A percentile compares a stretch with the other conserved stretches of the same genome.
Evolutionary conservation across 2,888 invertebrate genomes (phyloP).

Genomic region (Taenaris catops): DNA sequence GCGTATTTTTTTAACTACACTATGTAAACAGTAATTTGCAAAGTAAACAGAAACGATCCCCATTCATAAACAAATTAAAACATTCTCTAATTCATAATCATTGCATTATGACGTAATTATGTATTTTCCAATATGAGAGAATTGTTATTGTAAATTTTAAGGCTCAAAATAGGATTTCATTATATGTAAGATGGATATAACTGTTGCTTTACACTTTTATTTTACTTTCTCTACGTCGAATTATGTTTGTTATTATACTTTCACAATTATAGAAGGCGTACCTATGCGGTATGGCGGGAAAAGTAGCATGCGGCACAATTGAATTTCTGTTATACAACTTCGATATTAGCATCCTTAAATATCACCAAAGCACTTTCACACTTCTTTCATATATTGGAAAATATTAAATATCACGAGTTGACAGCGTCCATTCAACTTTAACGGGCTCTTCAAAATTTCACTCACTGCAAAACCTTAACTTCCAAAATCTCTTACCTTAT

Average conservation of each 20-base stretch:
- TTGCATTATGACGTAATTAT: no score
- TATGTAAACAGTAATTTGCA: no score
- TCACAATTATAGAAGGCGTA: slow-evolving; percentile 20
- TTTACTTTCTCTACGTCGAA: slow-evolving; percentile 17
- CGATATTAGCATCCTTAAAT: slow-evolving; percentile 1
- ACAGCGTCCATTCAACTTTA: slow-evolving; percentile 29
- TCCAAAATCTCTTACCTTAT: slow-evolving; percentile 54
- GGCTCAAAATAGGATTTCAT: no score
- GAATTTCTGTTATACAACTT: not conserved
- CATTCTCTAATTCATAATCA: no score
- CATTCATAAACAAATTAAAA: no score
- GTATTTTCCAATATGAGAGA: no score
- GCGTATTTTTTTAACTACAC: no score
- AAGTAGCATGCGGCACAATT: slow-evolving; percentile 7
- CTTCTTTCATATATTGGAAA: slow-evolving; percentile 19
- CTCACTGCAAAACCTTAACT: slow-evolving; percentile 31
- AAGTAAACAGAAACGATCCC: no score
- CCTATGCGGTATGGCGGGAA: slow-evolving; percentile 15
- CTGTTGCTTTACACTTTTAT: slow-evolving; percentile 1
- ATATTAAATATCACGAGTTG: slow-evolving; percentile 14
- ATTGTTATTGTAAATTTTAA: no score
- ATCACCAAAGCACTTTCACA: slow-evolving; percentile 31
- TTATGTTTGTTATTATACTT: slow-evolving; percentile 16
- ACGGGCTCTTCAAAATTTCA: slow-evolving; percentile 37
- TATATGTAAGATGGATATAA: no score